Evolutionary conservation across 2,113 vertebrate species (phyloP), one percentile per base, ranked within the genome.

Genomic region (Morone saxatilis): DNA sequence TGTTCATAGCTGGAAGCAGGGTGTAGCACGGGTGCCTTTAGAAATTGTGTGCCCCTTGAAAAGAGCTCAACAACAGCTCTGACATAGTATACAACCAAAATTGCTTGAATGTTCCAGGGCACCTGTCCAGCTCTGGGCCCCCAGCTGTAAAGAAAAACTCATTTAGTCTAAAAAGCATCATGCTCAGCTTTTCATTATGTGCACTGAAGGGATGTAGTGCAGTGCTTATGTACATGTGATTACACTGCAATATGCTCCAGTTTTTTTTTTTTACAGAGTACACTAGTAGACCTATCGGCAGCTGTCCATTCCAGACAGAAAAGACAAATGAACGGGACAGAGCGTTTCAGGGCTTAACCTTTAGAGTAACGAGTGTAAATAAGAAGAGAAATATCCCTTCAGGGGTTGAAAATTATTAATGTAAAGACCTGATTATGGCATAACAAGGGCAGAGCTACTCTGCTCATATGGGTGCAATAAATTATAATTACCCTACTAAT

Each of bases 401-500:
- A 65, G 60, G 71, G 54, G 66, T 20, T 65, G 25, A 51, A 57
- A 66, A 85, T 87, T 73, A 87, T 73, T 83, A 62, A 80, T 80
- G 66, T 48, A 57, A 78, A 78, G 45, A 38, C 60, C 74, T 79
- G 50, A 81, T 89, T 71, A 83, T 80, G 38, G 48, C 50, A 71
- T 70, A 82, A 88, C 45, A 78, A 84, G 76, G 47, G 31, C 78
- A 71, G 16, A 31, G 65, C 76, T 54, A 57, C 12, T 7, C 43
- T 57, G 22, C 43, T 79, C 50, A 41, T 53, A 81, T 56, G 45
- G 54, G 17, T 45, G 31, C 36, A 62, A 72, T 82, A 67, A 54
- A 82, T 79, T 74, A n/a, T 63, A 80, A 80, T 86, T 72, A 75
- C 47, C 70, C 56, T 20, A 73, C 54, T 73, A 57, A 87, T 80